phyloP scores from a whole-genome alignment of 2,888 invertebrate species.

The Athrips mouffetella region DNA sequence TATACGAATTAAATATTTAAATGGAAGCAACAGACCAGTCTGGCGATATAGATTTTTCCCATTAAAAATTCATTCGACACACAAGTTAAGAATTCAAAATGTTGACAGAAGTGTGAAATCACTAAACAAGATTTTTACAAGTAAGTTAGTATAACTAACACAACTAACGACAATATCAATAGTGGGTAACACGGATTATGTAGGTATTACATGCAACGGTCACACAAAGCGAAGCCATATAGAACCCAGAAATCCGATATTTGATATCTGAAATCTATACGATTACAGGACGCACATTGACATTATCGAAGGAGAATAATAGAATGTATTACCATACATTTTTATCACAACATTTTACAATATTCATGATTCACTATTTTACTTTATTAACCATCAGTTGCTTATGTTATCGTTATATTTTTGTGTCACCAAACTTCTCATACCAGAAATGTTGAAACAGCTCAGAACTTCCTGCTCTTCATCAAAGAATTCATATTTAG shows the following conservation, averaged over 20 bases:
- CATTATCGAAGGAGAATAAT: too few species aligned
- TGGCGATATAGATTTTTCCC: constrained; percentile 9
- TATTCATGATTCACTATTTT: too few species aligned
- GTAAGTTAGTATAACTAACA: too few species aligned
- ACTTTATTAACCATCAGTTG: neutral
- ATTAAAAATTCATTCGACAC: constrained; percentile 37
- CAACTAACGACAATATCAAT: constrained; percentile 1
- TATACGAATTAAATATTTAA: neutral
- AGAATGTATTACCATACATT: too few species aligned
- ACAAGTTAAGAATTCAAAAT: too few species aligned
- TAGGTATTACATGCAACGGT: constrained; percentile 17
- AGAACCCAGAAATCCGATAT: constrained; percentile 34
- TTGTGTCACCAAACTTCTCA: neutral
- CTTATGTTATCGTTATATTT: neutral
- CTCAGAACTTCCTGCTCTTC: constrained; percentile 19
- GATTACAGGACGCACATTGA: constrained; percentile 34
- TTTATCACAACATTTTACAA: too few species aligned
- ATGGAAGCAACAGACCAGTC: neutral
- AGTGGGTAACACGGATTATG: constrained; percentile 28
- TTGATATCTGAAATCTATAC: constrained; percentile 44
- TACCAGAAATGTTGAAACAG: constrained; percentile 15
- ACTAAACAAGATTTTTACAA: neutral
- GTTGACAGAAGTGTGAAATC: too few species aligned
- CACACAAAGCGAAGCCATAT: constrained; percentile 38
- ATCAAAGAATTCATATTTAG: constrained; percentile 29